Conservation (phyloP, 30 jellyfish, hydroid and myxozoan genomes). For the Pelagia noctiluca region DNA sequence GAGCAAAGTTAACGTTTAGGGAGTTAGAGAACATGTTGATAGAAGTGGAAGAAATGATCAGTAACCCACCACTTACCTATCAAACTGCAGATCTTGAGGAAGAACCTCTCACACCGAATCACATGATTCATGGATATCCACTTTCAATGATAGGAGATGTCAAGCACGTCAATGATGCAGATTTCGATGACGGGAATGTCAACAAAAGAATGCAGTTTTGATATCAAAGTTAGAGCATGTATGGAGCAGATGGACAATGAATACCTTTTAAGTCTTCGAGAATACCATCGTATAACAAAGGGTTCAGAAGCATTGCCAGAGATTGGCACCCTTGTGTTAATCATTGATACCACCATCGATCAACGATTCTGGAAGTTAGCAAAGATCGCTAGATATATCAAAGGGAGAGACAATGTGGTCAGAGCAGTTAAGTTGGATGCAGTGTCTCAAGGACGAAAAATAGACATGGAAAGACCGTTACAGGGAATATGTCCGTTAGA, state of each 20-base stretch:
- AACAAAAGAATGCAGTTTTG: slow-evolving; percentile 37
- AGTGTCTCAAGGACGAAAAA: slow-evolving; percentile 49
- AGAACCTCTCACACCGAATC: slow-evolving; percentile 39
- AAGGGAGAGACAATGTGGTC: slow-evolving; percentile 40
- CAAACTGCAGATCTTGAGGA: slow-evolving; percentile 27
- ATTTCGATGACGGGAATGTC: slow-evolving; percentile 34
- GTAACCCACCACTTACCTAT: slow-evolving; percentile 33
- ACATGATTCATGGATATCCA: slow-evolving; percentile 34
- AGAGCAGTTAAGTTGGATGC: slow-evolving; percentile 45
- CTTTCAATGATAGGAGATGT: slow-evolving; percentile 43
- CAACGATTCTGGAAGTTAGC: slow-evolving; percentile 50
- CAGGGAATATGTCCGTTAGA: slow-evolving; percentile 37
- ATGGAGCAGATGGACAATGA: slow-evolving; percentile 44
- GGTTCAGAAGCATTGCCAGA: slow-evolving; percentile 10
- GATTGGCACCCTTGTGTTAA: slow-evolving; percentile 41
- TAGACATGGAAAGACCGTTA: slow-evolving; percentile 21
- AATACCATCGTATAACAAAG: slow-evolving; percentile 42
- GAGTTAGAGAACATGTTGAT: slow-evolving; percentile 46
- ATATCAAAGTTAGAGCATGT: slow-evolving; percentile 37
- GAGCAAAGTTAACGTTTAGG: slow-evolving; percentile 22
- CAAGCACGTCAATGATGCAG: slow-evolving; percentile 37
- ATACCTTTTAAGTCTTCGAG: slow-evolving; percentile 62
- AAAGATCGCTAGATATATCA: slow-evolving; percentile 32
- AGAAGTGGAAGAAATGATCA: slow-evolving; percentile 36
- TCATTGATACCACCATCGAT: slow-evolving; percentile 40